Conservation (phyloP, 2,113 vertebrate genomes). For the Tragelaphus scriptus region DNA sequence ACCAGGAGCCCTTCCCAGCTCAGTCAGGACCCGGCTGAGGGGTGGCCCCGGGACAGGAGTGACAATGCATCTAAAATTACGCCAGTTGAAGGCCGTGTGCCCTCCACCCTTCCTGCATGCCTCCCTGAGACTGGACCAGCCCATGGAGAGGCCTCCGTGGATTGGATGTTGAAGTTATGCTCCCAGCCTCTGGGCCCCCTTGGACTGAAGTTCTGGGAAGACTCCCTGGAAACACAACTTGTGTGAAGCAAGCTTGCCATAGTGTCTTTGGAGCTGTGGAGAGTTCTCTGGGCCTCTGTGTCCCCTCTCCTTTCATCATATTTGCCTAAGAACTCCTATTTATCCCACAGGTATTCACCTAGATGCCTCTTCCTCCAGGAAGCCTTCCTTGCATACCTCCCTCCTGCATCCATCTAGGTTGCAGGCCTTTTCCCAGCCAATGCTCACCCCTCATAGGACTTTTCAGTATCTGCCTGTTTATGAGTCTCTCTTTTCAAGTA, state of each 20-base stretch:
- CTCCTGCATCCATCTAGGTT: background rate
- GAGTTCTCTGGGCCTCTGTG: background rate
- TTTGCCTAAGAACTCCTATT: background rate
- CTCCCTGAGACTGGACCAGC: constrained; percentile 72
- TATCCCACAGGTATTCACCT: background rate
- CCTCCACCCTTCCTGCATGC: constrained; percentile 86
- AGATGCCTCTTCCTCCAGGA: background rate
- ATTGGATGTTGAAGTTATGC: background rate
- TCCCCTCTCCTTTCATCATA: background rate
- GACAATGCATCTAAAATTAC: constrained; percentile 85
- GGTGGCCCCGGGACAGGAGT: constrained; percentile 74
- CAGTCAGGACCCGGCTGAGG: constrained; percentile 77
- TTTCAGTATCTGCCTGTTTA: background rate
- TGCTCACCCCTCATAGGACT: background rate
- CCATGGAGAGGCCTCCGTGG: constrained; percentile 55
- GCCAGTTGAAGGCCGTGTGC: constrained; percentile 65
- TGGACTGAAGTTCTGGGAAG: background rate
- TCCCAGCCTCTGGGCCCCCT: background rate
- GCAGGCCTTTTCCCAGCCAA: background rate
- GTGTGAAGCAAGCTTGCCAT: background rate
- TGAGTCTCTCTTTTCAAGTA: background rate
- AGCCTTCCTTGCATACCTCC: background rate
- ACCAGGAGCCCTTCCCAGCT: constrained; percentile 86
- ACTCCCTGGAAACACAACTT: background rate
- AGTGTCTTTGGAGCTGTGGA: background rate